Conservation (phyloP, 35 echinoderm and acorn worm species). For the Nesometra sesokonis region DNA sequence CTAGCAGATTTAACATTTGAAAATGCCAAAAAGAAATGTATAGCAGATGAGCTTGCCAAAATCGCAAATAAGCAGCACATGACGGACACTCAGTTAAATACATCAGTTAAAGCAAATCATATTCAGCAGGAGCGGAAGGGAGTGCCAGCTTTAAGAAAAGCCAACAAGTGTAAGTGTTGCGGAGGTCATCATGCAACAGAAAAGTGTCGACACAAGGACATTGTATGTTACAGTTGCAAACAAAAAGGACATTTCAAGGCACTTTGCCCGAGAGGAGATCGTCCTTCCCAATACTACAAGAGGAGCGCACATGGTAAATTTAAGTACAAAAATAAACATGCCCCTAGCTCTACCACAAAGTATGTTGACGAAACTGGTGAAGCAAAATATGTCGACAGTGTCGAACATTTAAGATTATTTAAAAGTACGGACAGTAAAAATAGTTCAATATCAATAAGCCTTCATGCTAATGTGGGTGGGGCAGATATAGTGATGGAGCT, state of each 20-base stretch:
- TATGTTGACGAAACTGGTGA: too few species aligned
- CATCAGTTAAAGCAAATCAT: background rate
- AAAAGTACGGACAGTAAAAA: background rate
- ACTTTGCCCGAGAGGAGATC: background rate
- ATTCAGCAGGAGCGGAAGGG: background rate
- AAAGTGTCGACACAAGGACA: background rate
- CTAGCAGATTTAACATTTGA: constrained; percentile 17
- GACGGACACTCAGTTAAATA: background rate
- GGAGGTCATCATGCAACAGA: background rate
- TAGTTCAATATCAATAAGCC: background rate
- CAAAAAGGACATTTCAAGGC: constrained; percentile 1
- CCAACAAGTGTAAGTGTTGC: too few species aligned
- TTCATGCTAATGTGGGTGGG: background rate
- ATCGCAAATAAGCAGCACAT: constrained; percentile 4
- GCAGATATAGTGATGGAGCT: background rate
- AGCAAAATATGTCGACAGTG: too few species aligned
- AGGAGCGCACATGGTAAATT: too few species aligned
- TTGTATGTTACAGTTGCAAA: background rate
- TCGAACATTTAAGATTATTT: background rate
- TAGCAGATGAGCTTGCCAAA: constrained; percentile 18
- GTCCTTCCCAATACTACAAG: too few species aligned
- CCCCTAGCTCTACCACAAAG: too few species aligned
- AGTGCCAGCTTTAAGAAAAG: background rate
- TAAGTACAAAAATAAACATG: too few species aligned
- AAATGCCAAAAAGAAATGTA: too few species aligned